Evolutionary conservation across 2,797 vertebrate genomes (phyloP).

Genomic region (Lindbergichthys nudifrons): DNA sequence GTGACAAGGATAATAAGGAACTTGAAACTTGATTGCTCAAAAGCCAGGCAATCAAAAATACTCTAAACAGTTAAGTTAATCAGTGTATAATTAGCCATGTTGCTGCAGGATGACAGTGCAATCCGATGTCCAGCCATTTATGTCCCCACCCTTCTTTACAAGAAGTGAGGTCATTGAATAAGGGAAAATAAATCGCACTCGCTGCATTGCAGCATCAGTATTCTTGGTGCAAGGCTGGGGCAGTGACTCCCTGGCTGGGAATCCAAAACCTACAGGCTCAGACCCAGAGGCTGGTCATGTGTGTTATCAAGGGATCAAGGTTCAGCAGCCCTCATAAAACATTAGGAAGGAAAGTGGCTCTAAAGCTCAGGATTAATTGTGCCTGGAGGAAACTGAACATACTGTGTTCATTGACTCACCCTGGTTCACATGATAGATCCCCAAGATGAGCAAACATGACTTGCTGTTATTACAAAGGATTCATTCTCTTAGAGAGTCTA

Average conservation of each 20-base stretch:
- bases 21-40: background rate
- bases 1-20: too few species aligned
- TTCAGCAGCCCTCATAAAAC: constrained; percentile 27
- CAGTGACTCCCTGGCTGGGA: background rate
- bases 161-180: constrained; percentile 39
- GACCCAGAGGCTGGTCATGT: constrained; percentile 37
- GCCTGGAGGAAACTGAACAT: constrained; percentile 32
- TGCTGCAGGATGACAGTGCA: constrained; percentile 20
- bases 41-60: background rate
- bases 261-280: constrained; percentile 22
- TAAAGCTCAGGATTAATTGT: constrained; percentile 8
- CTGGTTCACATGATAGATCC: constrained; percentile 63
- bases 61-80: background rate
- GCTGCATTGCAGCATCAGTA: constrained; percentile 64
- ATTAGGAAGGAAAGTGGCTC: background rate
- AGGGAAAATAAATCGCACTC: constrained; percentile 12
- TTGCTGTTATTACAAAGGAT: constrained; percentile 27
- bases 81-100: background rate
- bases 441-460: constrained; percentile 8
- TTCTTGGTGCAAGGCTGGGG: constrained; percentile 4
- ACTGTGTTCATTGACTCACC: constrained; percentile 55
- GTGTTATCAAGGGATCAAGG: constrained; percentile 34
- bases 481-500: background rate
- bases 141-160: constrained; percentile 30
- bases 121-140: constrained; percentile 8